Base-by-base conservation (phyloP, 2,797 vertebrate genomes). In the Sebastes aleutianus region DNA sequence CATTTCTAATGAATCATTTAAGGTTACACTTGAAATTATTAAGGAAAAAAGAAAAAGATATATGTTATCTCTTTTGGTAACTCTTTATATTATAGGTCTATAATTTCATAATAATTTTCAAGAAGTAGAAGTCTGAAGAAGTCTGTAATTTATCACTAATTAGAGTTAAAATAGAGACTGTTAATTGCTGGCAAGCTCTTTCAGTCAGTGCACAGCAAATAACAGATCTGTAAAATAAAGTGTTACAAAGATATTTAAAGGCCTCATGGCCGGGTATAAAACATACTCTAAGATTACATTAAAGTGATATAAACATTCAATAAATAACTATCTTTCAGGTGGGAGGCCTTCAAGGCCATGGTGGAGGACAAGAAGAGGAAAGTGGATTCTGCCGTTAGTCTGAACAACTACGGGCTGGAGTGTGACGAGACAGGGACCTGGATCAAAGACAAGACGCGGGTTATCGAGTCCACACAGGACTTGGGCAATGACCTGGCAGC, bases 381-480 rank as follows among this genome's bases (percentile, higher is more conserved):
- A 0, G 96, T 98, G 83, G 96, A 97, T 88, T 98, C 96, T 0
- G 97, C 97, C 0, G 95, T 97, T 27, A 97, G 97, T 61, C 94
- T 99, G 27, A 95, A 98, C 90, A 99, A 97, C 92, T 99, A 98
- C 63, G 95, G 95, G 0, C 90, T 99, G 91, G 99, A 99, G 85
- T 97, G 97, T 10, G 96, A 98, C 66, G 99, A 99, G 94, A 99
- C 97, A 0, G 94, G 94, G 79, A 85, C 96, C 70, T 99, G 98
- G 99, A 98, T 99, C 83, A 80, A 74, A 75, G 95, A 98, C 87
- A 99, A 99, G 94, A 97, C 97, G 0, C 92, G 91, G 3, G 94
- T 97, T 0, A 97, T 99, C 7, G 95, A 97, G 90, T 98, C 99
- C 66, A 99, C 97, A 0, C 96, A 97, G 53, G 97, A 99, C 68